Percentiles rank a stretch among this genome's conserved stretches.
phyloP scores from a whole-genome alignment of 2,888 invertebrate genomes.

The Homarus gammarus region DNA sequence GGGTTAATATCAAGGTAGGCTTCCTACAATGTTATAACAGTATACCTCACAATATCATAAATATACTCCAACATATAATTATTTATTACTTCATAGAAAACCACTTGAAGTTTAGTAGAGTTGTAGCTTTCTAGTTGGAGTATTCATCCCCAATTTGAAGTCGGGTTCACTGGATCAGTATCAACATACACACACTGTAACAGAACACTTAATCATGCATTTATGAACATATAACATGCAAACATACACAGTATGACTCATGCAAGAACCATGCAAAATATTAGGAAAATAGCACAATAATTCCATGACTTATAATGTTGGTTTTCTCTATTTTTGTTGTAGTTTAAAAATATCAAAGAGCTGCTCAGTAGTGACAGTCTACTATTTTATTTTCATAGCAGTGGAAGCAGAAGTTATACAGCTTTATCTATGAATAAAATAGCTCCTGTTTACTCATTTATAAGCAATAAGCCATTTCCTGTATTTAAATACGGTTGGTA shows the following conservation, averaged over 20 bases:
- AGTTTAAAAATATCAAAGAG: neutral
- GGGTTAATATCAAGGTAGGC: neutral
- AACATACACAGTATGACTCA: neutral
- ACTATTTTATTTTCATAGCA: no score
- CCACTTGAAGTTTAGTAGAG: neutral
- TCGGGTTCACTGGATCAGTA: conserved; percentile 34
- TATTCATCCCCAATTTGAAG: conserved; percentile 39
- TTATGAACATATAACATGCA: conserved; percentile 31
- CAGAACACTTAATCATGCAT: conserved; percentile 49
- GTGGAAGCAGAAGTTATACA: no score
- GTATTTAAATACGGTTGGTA: no score
- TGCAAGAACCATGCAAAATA: neutral
- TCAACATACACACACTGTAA: conserved; percentile 46
- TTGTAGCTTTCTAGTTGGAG: neutral
- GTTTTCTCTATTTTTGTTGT: neutral
- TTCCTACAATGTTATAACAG: neutral
- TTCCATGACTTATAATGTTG: neutral
- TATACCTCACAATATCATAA: neutral
- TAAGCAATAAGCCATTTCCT: no score
- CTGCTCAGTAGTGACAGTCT: no score
- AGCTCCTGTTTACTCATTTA: no score
- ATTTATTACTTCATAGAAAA: neutral
- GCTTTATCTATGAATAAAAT: no score
- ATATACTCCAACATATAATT: neutral
- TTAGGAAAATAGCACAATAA: neutral